Percentiles rank a stretch among this genome's conserved stretches.
Evolutionary conservation across 2,797 vertebrate genomes (phyloP).

Genomic region (Argentina silus): DNA sequence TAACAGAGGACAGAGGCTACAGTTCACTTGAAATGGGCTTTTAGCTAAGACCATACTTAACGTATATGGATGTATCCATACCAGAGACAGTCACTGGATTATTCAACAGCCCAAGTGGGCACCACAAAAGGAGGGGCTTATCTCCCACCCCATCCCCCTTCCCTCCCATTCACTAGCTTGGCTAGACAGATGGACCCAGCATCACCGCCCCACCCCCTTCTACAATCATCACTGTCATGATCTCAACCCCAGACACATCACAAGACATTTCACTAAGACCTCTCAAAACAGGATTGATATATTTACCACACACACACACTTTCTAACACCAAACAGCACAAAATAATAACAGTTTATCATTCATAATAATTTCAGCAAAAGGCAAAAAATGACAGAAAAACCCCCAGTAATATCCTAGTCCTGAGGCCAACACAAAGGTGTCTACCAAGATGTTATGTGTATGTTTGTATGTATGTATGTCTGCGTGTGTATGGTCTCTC

Average conservation of each 20-base stretch:
- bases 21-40: neutral
- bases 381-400: no score
- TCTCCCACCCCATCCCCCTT: slow-evolving; percentile 43
- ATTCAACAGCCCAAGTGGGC: slow-evolving; percentile 40
- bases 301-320: neutral
- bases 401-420: no score
- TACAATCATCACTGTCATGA: slow-evolving; percentile 32
- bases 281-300: neutral
- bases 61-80: slow-evolving; percentile 9
- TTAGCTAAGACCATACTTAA: neutral
- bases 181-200: slow-evolving; percentile 73
- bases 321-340: neutral
- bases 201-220: slow-evolving; percentile 54
- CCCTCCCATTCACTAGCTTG: slow-evolving; percentile 55
- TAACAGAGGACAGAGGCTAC: neutral
- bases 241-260: slow-evolving; percentile 26
- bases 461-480: no score
- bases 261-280: neutral
- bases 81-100: slow-evolving; percentile 20
- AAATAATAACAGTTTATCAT: no score
- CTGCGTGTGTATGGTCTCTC: no score
- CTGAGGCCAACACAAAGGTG: no score
- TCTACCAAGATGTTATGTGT: no score
- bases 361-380: no score
- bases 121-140: slow-evolving; percentile 66